Evolutionary conservation across 1,140 invertebrate genomes (phyloP).

Genomic region (Pseudoatta argentina): DNA sequence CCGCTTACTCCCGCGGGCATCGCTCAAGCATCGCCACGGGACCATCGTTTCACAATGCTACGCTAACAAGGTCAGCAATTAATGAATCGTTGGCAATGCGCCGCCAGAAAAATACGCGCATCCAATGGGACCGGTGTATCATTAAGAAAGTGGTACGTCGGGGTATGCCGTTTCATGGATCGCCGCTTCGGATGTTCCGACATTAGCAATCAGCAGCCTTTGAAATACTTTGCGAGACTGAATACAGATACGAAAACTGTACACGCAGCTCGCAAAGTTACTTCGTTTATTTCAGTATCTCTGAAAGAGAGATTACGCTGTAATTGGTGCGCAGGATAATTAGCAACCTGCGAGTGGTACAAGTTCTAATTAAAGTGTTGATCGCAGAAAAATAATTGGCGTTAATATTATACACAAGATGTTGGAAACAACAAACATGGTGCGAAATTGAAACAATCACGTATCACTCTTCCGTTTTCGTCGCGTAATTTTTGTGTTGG

Average conservation of each 20-base stretch:
- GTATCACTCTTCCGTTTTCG: slow-evolving; percentile 12
- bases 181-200: slow-evolving; percentile 43
- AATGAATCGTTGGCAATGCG: slow-evolving; percentile 78
- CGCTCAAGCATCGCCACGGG: slow-evolving; percentile 74
- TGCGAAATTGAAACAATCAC: slow-evolving; percentile 26
- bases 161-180: slow-evolving; percentile 33
- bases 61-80: slow-evolving; percentile 82
- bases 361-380: slow-evolving; percentile 42
- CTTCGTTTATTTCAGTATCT: slow-evolving; percentile 37
- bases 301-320: slow-evolving; percentile 27
- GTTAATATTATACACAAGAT: slow-evolving; percentile 5
- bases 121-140: slow-evolving; percentile 67
- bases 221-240: slow-evolving; percentile 11
- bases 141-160: slow-evolving; percentile 55
- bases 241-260: slow-evolving; percentile 30
- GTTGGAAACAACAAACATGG: neutral
- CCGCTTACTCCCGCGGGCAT: slow-evolving; percentile 67
- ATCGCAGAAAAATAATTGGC: slow-evolving; percentile 32
- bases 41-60: slow-evolving; percentile 77
- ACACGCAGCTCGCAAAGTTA: slow-evolving; percentile 10
- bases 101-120: slow-evolving; percentile 72
- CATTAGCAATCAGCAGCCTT: slow-evolving; percentile 60
- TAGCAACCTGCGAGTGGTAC: neutral
- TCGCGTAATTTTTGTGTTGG: slow-evolving; percentile 23
- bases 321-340: slow-evolving; percentile 40